These are phyloP conservation scores for Lobophora halterata DNA, from an alignment of 2,888 invertebrate species.

Conservation along the genomic window DNA sequence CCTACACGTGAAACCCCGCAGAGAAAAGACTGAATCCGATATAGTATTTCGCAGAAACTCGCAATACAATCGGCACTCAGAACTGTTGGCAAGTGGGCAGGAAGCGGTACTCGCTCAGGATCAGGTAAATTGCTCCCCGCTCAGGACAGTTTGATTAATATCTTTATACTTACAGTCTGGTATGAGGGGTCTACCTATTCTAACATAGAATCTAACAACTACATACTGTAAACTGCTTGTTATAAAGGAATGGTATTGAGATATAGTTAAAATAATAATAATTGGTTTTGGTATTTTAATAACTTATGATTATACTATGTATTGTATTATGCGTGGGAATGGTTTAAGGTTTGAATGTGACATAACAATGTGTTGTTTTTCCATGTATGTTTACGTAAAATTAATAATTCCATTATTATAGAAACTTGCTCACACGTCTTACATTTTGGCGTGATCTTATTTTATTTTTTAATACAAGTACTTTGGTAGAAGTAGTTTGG, in stretches of 20 bases:
- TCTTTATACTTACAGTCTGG: constrained; percentile 64
- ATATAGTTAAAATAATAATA: too few species aligned
- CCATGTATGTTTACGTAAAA: constrained; percentile 16
- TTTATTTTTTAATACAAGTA: constrained; percentile 31
- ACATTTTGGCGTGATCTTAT: constrained; percentile 69
- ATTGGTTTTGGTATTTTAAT: constrained; percentile 51
- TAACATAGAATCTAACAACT: constrained; percentile 70
- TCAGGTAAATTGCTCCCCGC: constrained; percentile 74
- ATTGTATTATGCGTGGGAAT: constrained; percentile 50
- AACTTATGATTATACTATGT: constrained; percentile 30
- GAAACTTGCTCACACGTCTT: constrained; percentile 70
- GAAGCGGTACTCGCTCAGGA: constrained; percentile 79
- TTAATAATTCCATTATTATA: constrained; percentile 16
- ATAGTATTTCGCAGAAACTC: constrained; percentile 86
- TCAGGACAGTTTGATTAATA: constrained; percentile 72
- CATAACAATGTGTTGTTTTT: constrained; percentile 17
- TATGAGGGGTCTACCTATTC: constrained; percentile 66
- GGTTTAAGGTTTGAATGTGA: constrained; percentile 40
- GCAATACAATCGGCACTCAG: constrained; percentile 68
- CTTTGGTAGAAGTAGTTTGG: constrained; percentile 28
- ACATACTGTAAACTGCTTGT: constrained; percentile 53
- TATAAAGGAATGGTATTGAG: constrained; percentile 41
- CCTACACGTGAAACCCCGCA: constrained; percentile 83
- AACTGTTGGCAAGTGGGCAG: constrained; percentile 72
- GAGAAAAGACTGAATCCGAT: constrained; percentile 94